Base-by-base conservation (phyloP, 2,113 vertebrate species). In the Etheostoma spectabile region DNA sequence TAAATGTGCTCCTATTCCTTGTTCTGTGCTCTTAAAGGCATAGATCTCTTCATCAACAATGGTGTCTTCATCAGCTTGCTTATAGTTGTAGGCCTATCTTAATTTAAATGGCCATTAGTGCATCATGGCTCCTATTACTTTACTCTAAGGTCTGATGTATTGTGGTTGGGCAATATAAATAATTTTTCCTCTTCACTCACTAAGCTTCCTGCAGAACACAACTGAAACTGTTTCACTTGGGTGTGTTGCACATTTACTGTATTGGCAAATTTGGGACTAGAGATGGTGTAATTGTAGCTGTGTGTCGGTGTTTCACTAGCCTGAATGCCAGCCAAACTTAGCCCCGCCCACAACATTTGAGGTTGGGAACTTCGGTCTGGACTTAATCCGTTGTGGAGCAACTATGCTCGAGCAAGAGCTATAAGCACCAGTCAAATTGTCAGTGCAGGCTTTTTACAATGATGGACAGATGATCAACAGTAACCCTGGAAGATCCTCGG, bases 141-240 rank as follows among this genome's bases (percentile, higher is more conserved):
- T 56, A 42, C 61, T 73, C n/a, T 35, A 59, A n/a, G 14, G 18
- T 48, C 8, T 71, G 46, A 8, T 80, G 51, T 52, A 3, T 76
- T 86, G 63, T 80, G 30, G 77, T 85, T 59, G 21, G 77, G 72
- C 55, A 77, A 45, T 77, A 53, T 18, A 38, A 82, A 65, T 70
- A 24, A 10, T 19, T 67, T 85, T 57, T 76, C 70, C 14, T 78
- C n/a, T 57, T 71, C 67, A 52, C 52, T 72, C 24, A 68, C 42
- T 10, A 22, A 53, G 45, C 45, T 56, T 79, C 22, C 30, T 60
- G 30, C 57, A 38, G 30, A 73, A 62, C 42, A 35, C 12, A 68
- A 33, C 21, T 76, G 61, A 74, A 77, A 60, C 3, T 0, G 6
- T 83, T 78, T 81, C 55, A 70, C 73, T 24, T 64, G 49, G 60